These are phyloP conservation scores for Agrochola lota DNA, from an alignment of 2,888 invertebrate species.

Conservation along the genomic window DNA sequence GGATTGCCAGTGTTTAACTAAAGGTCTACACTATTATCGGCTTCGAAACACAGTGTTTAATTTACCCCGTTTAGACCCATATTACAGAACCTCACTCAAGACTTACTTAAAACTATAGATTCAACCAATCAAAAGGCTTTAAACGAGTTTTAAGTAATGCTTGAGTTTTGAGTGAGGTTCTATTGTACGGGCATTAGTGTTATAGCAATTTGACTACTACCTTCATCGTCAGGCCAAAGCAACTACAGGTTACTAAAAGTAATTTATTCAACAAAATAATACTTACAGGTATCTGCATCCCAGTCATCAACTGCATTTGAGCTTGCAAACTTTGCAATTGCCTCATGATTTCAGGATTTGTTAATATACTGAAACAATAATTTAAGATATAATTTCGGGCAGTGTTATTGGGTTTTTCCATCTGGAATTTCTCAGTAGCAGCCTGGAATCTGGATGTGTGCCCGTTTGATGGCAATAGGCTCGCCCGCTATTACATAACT, in stretches of 20 bases:
- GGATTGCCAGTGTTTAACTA: slow-evolving; percentile 36
- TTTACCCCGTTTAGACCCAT: background rate
- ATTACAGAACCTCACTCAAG: too few relatives aligned
- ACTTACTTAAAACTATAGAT: too few relatives aligned
- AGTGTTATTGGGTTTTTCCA: too few relatives aligned
- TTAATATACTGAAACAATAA: slow-evolving; percentile 91
- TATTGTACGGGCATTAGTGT: background rate
- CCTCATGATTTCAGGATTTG: slow-evolving; percentile 96
- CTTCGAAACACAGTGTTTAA: background rate
- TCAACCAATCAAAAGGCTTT: too few relatives aligned
- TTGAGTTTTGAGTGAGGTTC: too few relatives aligned
- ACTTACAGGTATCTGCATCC: slow-evolving; percentile 88
- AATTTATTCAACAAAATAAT: background rate
- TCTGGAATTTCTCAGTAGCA: too few relatives aligned
- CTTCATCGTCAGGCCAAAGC: background rate
- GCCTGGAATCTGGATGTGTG: too few relatives aligned
- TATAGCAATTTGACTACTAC: background rate
- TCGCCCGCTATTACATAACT: too few relatives aligned
- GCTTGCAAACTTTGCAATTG: slow-evolving; percentile 96
- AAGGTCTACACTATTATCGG: background rate
- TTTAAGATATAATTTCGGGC: background rate
- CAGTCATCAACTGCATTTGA: slow-evolving; percentile 89
- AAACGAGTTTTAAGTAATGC: too few relatives aligned
- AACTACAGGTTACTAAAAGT: background rate
- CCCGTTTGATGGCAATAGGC: too few relatives aligned